Evolutionary conservation across 2,113 vertebrate genomes (phyloP).

Genomic region (Dromaius novaehollandiae): DNA sequence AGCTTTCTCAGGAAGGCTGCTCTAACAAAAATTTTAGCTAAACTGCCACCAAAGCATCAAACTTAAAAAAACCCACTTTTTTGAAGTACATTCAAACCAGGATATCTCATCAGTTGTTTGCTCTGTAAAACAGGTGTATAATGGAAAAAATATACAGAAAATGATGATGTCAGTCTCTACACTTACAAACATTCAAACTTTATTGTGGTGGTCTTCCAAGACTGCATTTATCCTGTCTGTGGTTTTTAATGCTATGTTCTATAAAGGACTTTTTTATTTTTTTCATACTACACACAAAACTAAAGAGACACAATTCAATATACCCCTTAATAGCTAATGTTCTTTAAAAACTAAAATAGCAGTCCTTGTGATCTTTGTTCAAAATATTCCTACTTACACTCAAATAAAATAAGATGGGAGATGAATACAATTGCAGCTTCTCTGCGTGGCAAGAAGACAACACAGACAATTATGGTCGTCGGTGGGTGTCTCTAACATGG

Average conservation of each 20-base stretch:
- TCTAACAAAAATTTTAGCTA: not conserved
- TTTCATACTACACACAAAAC: not conserved
- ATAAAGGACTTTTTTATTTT: not conserved
- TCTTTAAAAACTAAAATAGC: not conserved
- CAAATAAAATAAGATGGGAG: not conserved
- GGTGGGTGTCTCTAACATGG: accelerated
- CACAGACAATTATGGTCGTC: not conserved
- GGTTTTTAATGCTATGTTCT: not conserved
- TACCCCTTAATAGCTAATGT: not conserved
- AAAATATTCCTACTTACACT: not conserved
- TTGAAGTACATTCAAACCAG: not conserved
- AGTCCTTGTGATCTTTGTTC: not conserved
- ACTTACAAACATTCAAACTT: not conserved
- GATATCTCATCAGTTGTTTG: not conserved
- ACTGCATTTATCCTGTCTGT: not conserved
- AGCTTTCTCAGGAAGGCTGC: not conserved
- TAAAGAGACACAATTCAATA: not conserved
- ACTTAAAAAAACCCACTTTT: not conserved
- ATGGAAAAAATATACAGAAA: not conserved
- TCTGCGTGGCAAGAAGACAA: not conserved
- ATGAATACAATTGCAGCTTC: not conserved
- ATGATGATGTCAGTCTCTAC: not conserved
- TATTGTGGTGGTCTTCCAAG: not conserved
- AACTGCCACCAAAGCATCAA: not conserved
- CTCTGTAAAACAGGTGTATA: not conserved